Conservation (phyloP, 2,797 vertebrate species). For the Scleropages formosus region DNA sequence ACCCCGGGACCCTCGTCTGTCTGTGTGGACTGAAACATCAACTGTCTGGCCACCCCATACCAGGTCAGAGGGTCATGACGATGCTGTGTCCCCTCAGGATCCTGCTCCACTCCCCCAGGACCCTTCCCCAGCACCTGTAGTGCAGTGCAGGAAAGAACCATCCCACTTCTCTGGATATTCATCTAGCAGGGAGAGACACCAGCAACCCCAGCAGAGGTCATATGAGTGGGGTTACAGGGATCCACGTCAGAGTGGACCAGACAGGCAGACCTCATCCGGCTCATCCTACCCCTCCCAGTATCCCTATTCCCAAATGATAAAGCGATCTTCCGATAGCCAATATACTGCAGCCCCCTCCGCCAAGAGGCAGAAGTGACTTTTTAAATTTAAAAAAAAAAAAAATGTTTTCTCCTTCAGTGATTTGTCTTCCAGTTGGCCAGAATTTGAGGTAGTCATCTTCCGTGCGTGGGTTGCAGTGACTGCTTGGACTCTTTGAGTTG, state of each 20-base stretch:
- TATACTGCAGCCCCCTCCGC: neutral
- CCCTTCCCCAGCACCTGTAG: neutral
- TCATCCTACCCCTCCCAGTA: neutral
- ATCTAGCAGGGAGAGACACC: neutral
- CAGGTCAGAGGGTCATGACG: neutral
- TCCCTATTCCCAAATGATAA: neutral
- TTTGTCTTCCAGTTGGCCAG: conserved; percentile 25
- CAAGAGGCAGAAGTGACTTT: conserved; percentile 30
- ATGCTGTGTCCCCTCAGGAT: no score
- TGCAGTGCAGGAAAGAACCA: neutral
- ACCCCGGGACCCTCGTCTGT: conserved; percentile 62
- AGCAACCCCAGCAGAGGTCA: neutral
- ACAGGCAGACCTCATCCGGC: neutral
- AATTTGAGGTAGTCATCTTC: neutral
- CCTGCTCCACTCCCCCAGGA: neutral
- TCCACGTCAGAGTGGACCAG: neutral
- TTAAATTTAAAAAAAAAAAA: conserved; percentile 10
- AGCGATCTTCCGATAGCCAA: conserved; percentile 3
- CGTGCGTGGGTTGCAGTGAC: neutral
- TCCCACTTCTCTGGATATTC: neutral
- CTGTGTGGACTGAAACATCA: conserved; percentile 34
- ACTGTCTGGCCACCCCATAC: conserved; percentile 24
- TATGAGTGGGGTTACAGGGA: neutral
- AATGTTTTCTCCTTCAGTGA: neutral
- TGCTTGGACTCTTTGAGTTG: neutral